Evolutionary conservation across 2,888 invertebrate genomes (phyloP).

Genomic region (Drosophila mimica): DNA sequence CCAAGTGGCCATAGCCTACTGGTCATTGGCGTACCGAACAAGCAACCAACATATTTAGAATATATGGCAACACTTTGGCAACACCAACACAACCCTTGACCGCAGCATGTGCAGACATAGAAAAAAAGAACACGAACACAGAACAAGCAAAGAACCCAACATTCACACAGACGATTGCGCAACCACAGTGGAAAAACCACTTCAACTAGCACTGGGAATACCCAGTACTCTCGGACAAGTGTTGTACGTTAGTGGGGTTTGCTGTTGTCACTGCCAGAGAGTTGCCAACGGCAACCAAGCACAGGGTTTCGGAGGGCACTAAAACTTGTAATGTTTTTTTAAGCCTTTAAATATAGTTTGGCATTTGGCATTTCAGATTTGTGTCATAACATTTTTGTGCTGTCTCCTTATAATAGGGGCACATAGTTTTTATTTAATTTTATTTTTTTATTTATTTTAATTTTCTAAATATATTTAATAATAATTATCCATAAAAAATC

Average conservation of each 20-base stretch:
- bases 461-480: neutral
- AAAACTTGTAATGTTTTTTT: slow-evolving; percentile 61
- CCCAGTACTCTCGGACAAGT: slow-evolving; percentile 42
- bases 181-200: slow-evolving; percentile 78
- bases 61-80: slow-evolving; percentile 82
- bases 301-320: slow-evolving; percentile 11
- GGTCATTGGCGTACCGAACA: slow-evolving; percentile 45
- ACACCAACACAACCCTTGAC: slow-evolving; percentile 76
- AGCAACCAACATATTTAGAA: slow-evolving; percentile 78
- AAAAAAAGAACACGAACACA: slow-evolving; percentile 6
- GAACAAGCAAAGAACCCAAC: slow-evolving; percentile 32
- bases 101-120: slow-evolving; percentile 68
- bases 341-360: slow-evolving; percentile 57
- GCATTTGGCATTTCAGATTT: slow-evolving; percentile 57
- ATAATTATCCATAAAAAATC: neutral
- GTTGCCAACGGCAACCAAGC: slow-evolving; percentile 61
- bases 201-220: slow-evolving; percentile 66
- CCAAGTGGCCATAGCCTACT: slow-evolving; percentile 40
- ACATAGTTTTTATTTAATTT: too few relatives aligned
- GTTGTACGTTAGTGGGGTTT: slow-evolving; percentile 42
- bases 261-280: slow-evolving; percentile 69
- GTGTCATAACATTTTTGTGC: slow-evolving; percentile 4
- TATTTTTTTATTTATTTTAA: neutral
- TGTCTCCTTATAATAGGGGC: neutral
- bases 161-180: slow-evolving; percentile 72